phyloP scores from a whole-genome alignment of 2,797 vertebrate species.

The Scolopax bukidnonensis region DNA sequence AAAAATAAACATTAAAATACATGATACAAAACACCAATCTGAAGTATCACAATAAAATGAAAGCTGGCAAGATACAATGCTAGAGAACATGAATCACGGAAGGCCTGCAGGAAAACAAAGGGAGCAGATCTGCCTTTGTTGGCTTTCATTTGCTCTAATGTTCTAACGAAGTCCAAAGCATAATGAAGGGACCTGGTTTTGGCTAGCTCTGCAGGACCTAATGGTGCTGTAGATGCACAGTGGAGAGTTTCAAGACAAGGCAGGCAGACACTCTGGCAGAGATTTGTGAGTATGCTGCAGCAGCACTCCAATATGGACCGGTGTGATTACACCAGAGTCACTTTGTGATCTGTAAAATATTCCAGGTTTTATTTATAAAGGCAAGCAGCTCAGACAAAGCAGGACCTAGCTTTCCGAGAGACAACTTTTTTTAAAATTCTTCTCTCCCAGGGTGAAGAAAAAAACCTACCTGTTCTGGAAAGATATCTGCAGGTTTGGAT shows the following conservation, averaged over 20 bases:
- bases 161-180: not conserved
- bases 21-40: not conserved
- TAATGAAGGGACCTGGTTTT: not conserved
- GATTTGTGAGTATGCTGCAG: not conserved
- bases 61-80: accelerated
- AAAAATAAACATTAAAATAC: not conserved
- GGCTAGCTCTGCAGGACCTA: not conserved
- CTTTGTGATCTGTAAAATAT: not conserved
- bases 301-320: accelerated
- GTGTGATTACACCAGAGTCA: not conserved
- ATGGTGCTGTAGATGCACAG: not conserved
- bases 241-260: not conserved
- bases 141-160: not conserved
- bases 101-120: not conserved
- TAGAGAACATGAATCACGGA: not conserved
- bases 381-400: not conserved
- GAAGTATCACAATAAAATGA: not conserved
- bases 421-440: not conserved
- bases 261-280: not conserved
- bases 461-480: not conserved
- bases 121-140: not conserved
- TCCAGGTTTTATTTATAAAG: not conserved
- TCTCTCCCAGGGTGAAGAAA: not conserved
- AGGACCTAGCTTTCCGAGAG: not conserved
- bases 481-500: not conserved